Evolutionary conservation across 2,113 vertebrate species (phyloP), one percentile per base, ranked within the genome.

Genomic region (Salvelinus sp.): DNA sequence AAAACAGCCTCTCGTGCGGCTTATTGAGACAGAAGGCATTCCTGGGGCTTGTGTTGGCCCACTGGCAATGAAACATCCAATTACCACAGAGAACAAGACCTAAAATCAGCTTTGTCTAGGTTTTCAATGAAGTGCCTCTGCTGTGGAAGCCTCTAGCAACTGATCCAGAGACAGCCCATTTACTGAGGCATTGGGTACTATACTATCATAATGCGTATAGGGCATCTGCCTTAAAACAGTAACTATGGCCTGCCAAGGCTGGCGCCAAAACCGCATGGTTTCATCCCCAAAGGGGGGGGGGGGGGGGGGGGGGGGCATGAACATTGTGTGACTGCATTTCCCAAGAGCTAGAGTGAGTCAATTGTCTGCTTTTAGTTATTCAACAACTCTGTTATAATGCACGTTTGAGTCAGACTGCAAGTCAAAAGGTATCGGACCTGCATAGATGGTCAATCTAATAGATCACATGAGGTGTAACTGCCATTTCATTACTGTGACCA

Each of bases 1-100:
- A 83, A 83, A 83, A 69, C 72, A 79, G 74, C 83, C 38, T 75
- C 77, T 81, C 81, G 70, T 70, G 72, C 73, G 28, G n/a, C 44
- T 23, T 76, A 38, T 68, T 22, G 30, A 3, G 63, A 73, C 69
- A 76, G 62, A 9, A 50, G 65, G 79, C 70, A 80, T 88, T 86
- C 85, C 65, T 79, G 6, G 44, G 69, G 16, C 73, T 70, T 79
- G 71, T 75, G 58, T 13, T 47, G 64, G 20, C 70, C 65, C 58
- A 79, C 54, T 25, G 73, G 80, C 75, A 78, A 76, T 83, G 27
- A 25, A 66, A 30, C 23, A 66, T 28, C 64, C 83, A 80, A 79
- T 72, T 75, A 86, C 84, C 77, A 82, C 85, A 58, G 38, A 67
- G 25, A 16, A 66, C 10, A 58, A 58, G 7, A 78, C 4, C 70